Percentiles rank a stretch among this genome's conserved stretches.
Evolutionary conservation across 2,113 vertebrate genomes (phyloP).

Genomic region (Nerophis ophidion): DNA sequence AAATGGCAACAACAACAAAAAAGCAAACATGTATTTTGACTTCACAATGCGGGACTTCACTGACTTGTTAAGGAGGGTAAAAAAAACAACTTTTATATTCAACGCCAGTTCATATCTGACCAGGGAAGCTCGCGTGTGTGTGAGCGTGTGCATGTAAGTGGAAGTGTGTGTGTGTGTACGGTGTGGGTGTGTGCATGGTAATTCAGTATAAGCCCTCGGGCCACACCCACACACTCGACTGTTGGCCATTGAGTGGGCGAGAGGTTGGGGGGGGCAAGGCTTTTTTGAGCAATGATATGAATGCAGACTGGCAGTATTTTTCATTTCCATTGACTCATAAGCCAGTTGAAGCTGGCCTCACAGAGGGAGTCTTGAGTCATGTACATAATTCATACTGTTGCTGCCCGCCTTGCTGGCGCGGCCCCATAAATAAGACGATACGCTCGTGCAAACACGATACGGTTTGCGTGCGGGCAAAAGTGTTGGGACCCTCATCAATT

Average conservation of each 20-base stretch:
- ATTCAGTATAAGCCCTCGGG: slow-evolving; percentile 53
- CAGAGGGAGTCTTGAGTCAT: slow-evolving; percentile 41
- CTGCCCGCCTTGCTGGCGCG: slow-evolving; percentile 23
- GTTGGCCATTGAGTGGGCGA: slow-evolving; percentile 46
- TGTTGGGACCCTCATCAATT: neutral
- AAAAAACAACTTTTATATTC: slow-evolving; percentile 55
- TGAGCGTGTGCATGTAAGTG: slow-evolving; percentile 9
- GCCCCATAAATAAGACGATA: neutral
- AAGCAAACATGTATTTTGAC: slow-evolving; percentile 28
- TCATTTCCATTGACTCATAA: slow-evolving; percentile 41
- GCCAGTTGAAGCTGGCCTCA: slow-evolving; percentile 44
- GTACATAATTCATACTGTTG: slow-evolving; percentile 57
- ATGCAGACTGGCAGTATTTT: slow-evolving; percentile 46
- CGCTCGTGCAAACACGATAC: neutral
- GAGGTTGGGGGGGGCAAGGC: slow-evolving; percentile 43
- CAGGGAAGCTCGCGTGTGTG: slow-evolving; percentile 38
- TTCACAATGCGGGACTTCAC: slow-evolving; percentile 33
- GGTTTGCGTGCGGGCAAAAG: slow-evolving; percentile 1
- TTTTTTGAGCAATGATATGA: slow-evolving; percentile 47
- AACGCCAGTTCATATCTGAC: slow-evolving; percentile 38
- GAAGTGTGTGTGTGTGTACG: slow-evolving; percentile 21
- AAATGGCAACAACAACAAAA: slow-evolving; percentile 19
- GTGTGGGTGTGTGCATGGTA: slow-evolving; percentile 56
- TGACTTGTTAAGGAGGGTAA: slow-evolving; percentile 27
- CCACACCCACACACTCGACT: slow-evolving; percentile 56